A percentile compares a stretch with the other conserved stretches of the same genome.
Evolutionary conservation across 2,797 vertebrate genomes (phyloP).

Genomic region (Octomys mimax): DNA sequence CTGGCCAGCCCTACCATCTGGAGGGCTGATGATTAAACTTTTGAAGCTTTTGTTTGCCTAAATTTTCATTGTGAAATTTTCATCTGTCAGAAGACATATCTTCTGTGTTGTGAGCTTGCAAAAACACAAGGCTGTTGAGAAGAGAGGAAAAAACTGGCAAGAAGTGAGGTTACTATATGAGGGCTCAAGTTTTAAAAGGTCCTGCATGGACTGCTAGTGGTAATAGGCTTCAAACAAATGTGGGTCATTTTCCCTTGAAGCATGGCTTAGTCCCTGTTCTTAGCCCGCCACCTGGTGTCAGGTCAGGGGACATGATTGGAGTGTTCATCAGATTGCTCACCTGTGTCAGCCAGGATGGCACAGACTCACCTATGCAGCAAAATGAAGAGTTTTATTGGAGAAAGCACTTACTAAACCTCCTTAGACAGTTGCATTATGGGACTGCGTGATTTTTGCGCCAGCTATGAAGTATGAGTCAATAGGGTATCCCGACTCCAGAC

Average conservation of each 20-base stretch:
- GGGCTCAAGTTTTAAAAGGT: not conserved
- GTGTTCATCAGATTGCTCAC: not conserved
- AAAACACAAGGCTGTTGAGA: not conserved
- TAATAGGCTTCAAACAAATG: not conserved
- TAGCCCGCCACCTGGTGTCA: not conserved
- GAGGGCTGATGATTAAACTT: not conserved
- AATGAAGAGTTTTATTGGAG: not conserved
- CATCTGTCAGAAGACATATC: not conserved
- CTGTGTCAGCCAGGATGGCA: not conserved
- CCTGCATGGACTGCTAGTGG: not conserved
- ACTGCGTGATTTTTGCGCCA: not conserved
- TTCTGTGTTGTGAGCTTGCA: not conserved
- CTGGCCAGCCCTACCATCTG: too few species aligned
- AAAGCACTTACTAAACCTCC: not conserved
- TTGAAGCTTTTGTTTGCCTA: not conserved
- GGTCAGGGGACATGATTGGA: not conserved
- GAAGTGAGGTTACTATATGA: not conserved
- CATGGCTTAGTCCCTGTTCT: not conserved
- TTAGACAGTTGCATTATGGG: not conserved
- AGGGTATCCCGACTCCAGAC: not conserved
- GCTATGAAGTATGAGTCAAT: not conserved
- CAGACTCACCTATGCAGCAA: not conserved
- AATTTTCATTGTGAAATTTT: not conserved
- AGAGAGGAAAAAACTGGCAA: not conserved
- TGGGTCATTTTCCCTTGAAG: not conserved